phyloP scores from a whole-genome alignment of 1,140 invertebrate species.

The Penaeus indicus region DNA sequence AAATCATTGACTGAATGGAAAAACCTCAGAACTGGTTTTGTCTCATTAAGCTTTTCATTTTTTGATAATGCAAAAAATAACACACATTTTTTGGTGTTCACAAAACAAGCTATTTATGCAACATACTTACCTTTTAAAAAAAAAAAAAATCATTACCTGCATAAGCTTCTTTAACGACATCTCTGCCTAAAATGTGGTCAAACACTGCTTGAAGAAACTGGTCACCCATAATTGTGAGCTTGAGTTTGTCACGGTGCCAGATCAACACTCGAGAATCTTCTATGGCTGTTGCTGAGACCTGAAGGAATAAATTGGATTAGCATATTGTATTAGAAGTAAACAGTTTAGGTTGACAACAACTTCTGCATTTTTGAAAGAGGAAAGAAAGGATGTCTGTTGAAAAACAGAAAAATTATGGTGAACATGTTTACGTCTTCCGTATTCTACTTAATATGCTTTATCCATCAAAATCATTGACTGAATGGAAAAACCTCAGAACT shows the following conservation, averaged over 20 bases:
- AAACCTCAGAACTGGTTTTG: not conserved
- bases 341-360: not conserved
- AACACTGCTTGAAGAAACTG: conserved; percentile 87
- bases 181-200: conserved; percentile 87
- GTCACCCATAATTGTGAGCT: conserved; percentile 86
- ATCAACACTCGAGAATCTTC: conserved; percentile 88
- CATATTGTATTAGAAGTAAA: conserved; percentile 6
- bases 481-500: not conserved
- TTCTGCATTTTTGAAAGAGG: not conserved
- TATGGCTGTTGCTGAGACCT: conserved; percentile 89
- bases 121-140: too few relatives aligned
- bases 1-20: not conserved
- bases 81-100: too few relatives aligned
- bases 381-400: not conserved
- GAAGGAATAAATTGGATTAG: conserved; percentile 29
- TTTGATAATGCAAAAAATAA: too few relatives aligned
- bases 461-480: not conserved
- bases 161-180: conserved; percentile 92
- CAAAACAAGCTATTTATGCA: too few relatives aligned
- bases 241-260: conserved; percentile 88
- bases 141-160: conserved; percentile 76
- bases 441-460: not conserved
- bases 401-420: not conserved
- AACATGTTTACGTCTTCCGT: not conserved
- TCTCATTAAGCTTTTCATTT: not conserved